A percentile compares a stretch with the other conserved stretches of the same genome.
phyloP scores from a whole-genome alignment of 2,888 invertebrate species.

The Erebia epiphron region DNA sequence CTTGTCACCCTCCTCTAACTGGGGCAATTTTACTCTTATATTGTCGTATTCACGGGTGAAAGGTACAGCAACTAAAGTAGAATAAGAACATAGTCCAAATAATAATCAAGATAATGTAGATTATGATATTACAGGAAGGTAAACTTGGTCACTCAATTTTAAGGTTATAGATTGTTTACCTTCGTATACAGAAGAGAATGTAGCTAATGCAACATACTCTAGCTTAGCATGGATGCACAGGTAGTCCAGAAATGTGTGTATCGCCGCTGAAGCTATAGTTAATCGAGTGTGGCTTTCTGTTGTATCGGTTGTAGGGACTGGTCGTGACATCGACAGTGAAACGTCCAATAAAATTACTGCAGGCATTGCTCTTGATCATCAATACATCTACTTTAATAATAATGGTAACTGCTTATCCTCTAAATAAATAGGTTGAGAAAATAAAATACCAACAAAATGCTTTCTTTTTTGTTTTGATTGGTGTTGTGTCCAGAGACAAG shows the following conservation, averaged over 20 bases:
- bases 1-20: constrained; percentile 93
- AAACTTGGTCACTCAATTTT: no score
- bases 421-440: no score
- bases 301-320: constrained; percentile 64
- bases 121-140: no score
- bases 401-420: neutral
- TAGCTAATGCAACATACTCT: constrained; percentile 71
- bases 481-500: no score
- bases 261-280: constrained; percentile 65
- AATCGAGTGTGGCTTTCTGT: constrained; percentile 68
- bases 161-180: constrained; percentile 50
- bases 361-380: constrained; percentile 56
- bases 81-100: neutral
- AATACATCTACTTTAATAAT: neutral
- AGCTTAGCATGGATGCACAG: constrained; percentile 67
- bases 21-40: constrained; percentile 89
- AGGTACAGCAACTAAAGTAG: constrained; percentile 85
- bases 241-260: constrained; percentile 74
- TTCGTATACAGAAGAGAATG: constrained; percentile 73
- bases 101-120: neutral
- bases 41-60: constrained; percentile 95
- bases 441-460: no score
- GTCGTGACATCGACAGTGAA: constrained; percentile 75
- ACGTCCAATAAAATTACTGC: constrained; percentile 72
- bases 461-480: no score